A percentile compares a stretch with the other conserved stretches of the same genome.
Evolutionary conservation across 2,888 invertebrate genomes (phyloP).

Genomic region (Cremastobaeus sp.): DNA sequence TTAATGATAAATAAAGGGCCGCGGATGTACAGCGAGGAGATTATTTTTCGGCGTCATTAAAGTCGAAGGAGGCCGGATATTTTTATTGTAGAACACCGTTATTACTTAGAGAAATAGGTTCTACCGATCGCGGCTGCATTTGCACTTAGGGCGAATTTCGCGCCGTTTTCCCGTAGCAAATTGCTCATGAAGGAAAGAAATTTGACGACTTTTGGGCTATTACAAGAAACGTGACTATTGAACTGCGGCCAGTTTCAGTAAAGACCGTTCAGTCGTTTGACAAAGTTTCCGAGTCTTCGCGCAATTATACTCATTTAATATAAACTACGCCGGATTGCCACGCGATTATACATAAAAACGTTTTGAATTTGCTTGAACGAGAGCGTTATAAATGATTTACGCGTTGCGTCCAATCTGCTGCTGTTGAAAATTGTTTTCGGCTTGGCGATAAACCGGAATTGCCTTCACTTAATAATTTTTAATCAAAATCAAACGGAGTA

Average conservation of each 20-base stretch:
- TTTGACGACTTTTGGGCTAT: constrained; percentile 32
- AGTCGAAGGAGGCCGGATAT: too few relatives aligned
- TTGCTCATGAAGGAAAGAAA: constrained; percentile 37
- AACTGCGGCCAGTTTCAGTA: constrained; percentile 37
- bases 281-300: constrained; percentile 12
- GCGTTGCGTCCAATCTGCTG: too few relatives aligned
- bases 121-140: not conserved
- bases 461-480: too few relatives aligned
- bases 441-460: too few relatives aligned
- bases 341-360: too few relatives aligned
- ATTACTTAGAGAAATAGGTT: not conserved
- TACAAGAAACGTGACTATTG: constrained; percentile 50
- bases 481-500: too few relatives aligned
- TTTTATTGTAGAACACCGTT: too few relatives aligned
- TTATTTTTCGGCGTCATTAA: too few relatives aligned
- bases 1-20: constrained; percentile 11
- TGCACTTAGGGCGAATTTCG: constrained; percentile 12
- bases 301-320: constrained; percentile 27
- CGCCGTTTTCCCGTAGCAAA: constrained; percentile 23
- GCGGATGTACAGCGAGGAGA: too few relatives aligned
- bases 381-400: too few relatives aligned
- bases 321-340: too few relatives aligned
- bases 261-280: constrained; percentile 10
- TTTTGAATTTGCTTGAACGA: not conserved
- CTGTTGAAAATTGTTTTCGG: too few relatives aligned